These are phyloP conservation scores for Platorchestia sp. DNA, from an alignment of 1,140 invertebrate genomes.

Conservation along the genomic window DNA sequence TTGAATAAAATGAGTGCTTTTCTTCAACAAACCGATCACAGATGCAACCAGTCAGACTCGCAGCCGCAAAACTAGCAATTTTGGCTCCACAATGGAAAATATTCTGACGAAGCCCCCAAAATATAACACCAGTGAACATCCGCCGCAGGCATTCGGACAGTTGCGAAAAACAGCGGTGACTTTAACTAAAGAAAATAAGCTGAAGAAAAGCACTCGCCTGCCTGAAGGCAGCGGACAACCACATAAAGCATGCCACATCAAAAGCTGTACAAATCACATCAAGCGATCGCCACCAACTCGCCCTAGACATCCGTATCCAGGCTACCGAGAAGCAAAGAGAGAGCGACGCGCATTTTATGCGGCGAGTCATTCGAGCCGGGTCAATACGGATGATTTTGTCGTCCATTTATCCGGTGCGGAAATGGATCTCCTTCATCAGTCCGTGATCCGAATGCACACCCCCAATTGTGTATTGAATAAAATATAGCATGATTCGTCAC, in stretches of 20 bases:
- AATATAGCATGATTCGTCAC: not conserved
- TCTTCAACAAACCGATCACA: not conserved
- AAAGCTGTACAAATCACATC: not conserved
- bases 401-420: not conserved
- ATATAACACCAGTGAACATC: not conserved
- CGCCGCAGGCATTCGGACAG: not conserved
- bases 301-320: not conserved
- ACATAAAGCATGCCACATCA: not conserved
- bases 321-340: not conserved
- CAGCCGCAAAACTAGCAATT: not conserved
- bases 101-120: not conserved
- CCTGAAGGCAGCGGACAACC: not conserved
- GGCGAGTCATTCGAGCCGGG: not conserved
- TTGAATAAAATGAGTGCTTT: not conserved
- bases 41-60: not conserved
- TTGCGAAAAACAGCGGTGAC: not conserved
- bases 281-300: not conserved
- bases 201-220: not conserved
- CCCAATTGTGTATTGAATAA: not conserved
- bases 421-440: slow-evolving; percentile 7
- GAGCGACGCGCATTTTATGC: not conserved
- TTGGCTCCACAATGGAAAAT: not conserved
- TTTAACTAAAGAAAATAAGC: not conserved
- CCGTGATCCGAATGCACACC: slow-evolving; percentile 4
- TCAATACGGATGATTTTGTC: slow-evolving; percentile 8